Evolutionary conservation across 2,113 vertebrate species (phyloP), one percentile per base, ranked within the genome.

Genomic region (Misgurnus anguillicaudatus): DNA sequence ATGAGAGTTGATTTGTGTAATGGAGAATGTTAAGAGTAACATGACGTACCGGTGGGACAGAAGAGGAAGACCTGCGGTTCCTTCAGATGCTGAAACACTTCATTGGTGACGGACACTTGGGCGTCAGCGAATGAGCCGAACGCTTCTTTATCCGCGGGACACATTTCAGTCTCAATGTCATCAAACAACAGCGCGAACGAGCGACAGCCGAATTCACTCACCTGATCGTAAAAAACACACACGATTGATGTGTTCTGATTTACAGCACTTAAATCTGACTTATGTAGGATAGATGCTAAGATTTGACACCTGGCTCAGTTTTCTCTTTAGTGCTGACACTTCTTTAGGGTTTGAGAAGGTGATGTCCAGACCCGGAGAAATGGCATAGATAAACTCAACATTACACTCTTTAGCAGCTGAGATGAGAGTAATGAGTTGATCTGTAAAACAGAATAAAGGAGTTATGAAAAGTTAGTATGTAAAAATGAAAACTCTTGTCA

Each of bases 341-440:
- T 99, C 98, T 82, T 94, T 98, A 58, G 94, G 94, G 89, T 96
- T 99, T 65, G 97, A 98, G 86, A 98, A 99, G n/a, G 97, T 99
- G 60, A 99, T 94, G 86, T 99, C 97, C 83, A 98, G 91, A 31
- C 98, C 98, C 19, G 98, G 98, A 0, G 98, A 99, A 84, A 99
- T 95, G 60, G 98, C 97, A 78, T 99, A 99, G 84, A 99, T 92
- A 79, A 99, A 99, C 42, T 98, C 95, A 17, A 99, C 93, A n/a
- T 92, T 78, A 13, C 94, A 94, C 84, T 94, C 93, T 83, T 94
- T 92, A 1, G 98, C 95, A 77, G 95, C 95, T 76, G 96, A 92
- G 87, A 99, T 98, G 58, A 99, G 91, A 45, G 95, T 94, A 78
- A 90, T 93, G 74, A 99, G 93, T 89, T 98, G 95, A 55, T 95